phyloP scores from a whole-genome alignment of 2,113 vertebrate species.

The Sinocyclocheilus rhinocerous region DNA sequence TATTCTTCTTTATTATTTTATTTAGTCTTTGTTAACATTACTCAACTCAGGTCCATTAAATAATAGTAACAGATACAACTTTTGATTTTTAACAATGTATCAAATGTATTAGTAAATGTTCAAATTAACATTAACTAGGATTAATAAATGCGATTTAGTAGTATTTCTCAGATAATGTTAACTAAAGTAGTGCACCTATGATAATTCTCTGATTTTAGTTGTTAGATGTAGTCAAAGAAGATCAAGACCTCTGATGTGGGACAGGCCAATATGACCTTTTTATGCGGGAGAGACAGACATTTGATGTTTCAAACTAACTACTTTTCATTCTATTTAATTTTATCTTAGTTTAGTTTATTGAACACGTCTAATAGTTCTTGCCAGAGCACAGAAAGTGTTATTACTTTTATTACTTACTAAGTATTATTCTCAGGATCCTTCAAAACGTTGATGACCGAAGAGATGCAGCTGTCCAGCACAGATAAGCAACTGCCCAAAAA shows the following conservation, averaged over 20 bases:
- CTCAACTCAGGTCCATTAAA: too few species aligned
- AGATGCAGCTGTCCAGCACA: not conserved
- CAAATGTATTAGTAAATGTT: too few species aligned
- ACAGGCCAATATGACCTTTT: not conserved
- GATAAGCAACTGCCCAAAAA: not conserved
- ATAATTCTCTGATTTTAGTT: too few species aligned
- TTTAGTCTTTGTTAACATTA: too few species aligned
- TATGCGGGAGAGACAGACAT: not conserved
- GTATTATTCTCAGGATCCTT: not conserved
- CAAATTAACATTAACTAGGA: too few species aligned
- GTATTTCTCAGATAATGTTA: too few species aligned
- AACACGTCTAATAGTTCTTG: not conserved
- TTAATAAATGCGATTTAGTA: too few species aligned
- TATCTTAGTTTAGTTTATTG: not conserved
- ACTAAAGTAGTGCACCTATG: too few species aligned
- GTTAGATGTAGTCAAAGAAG: not conserved
- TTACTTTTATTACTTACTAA: too few species aligned
- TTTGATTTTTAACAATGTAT: too few species aligned
- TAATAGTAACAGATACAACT: too few species aligned
- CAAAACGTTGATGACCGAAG: not conserved
- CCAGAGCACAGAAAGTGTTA: not conserved
- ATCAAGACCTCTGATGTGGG: not conserved
- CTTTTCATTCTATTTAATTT: not conserved
- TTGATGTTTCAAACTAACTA: not conserved
- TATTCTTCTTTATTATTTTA: too few species aligned